Base-by-base conservation (phyloP, 2,113 vertebrate species). In the Oriolus oriolus region DNA sequence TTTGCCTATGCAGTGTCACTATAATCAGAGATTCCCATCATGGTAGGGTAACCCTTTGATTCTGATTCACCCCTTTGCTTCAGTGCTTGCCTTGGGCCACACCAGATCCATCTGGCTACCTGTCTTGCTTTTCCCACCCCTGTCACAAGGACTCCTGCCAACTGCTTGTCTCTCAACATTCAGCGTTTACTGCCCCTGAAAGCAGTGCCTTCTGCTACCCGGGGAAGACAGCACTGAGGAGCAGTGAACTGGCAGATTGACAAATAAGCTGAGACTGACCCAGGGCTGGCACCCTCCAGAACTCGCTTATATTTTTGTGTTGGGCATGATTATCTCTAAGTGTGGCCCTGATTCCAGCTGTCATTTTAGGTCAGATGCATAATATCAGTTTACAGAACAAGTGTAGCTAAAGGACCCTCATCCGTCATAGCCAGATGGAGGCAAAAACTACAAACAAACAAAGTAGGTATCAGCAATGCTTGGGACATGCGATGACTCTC, bases 231-330 rank as follows among this genome's bases (percentile, higher is more conserved):
- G 80, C 86, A n/a, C 86, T 24, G 80, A 95, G 90, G 88, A 96
- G 95, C 92, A 90, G 64, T 90, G 92, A 97, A 92, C 95, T 96
- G 96, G 96, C 96, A 97, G 96, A 91, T 94, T 97, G 96, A 97
- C 96, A 96, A 95, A 96, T 95, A 90, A 92, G 96, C 96, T 93
- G 92, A 96, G 96, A 95, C 93, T 96, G 96, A 97, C 96, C 96
- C 90, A 92, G 95, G 90, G 92, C 92, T 94, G 96, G 92, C 96
- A 97, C 95, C 96, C 96, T 96, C 93, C 95, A 89, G 95, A 96
- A 95, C 83, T 97, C 19, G 0, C 96, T 95, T 93, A 90, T 92
- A 89, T 92, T 92, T 96, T 93, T 94, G 80, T 95, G 92, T 94
- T 97, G 86, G 95, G 88, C 89, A 89, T 60, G 93, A 96, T 96